A percentile compares a stretch with the other conserved stretches of the same genome.
These are phyloP conservation scores for Orientallactaga sibirica DNA, from an alignment of 2,797 vertebrate species.

Conservation along the genomic window DNA sequence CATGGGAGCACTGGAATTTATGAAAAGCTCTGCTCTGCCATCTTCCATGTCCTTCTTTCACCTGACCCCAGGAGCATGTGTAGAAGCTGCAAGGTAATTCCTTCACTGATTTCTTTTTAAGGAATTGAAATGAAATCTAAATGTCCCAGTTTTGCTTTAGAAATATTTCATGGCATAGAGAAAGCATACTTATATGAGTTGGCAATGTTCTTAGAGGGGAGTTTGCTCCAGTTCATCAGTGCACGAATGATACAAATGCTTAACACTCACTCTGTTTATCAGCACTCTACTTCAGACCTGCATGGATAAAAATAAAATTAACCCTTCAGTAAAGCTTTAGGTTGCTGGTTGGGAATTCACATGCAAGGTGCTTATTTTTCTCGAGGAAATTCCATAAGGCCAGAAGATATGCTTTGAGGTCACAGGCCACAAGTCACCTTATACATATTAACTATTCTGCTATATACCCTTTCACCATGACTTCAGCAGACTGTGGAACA, in stretches of 20 bases:
- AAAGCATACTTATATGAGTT: slow-evolving; percentile 68
- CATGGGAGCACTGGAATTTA: slow-evolving; percentile 81
- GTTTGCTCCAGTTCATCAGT: neutral
- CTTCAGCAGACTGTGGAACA: slow-evolving; percentile 82
- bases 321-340: slow-evolving; percentile 53
- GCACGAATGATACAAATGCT: slow-evolving; percentile 33
- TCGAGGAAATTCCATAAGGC: slow-evolving; percentile 82
- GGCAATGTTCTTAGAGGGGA: slow-evolving; percentile 50
- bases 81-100: slow-evolving; percentile 80
- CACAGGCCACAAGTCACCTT: slow-evolving; percentile 84
- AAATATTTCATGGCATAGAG: slow-evolving; percentile 69
- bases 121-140: slow-evolving; percentile 83
- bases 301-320: slow-evolving; percentile 75
- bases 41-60: slow-evolving; percentile 84
- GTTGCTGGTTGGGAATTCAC: slow-evolving; percentile 77
- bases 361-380: slow-evolving; percentile 79
- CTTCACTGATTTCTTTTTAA: slow-evolving; percentile 83
- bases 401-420: slow-evolving; percentile 84
- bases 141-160: slow-evolving; percentile 78
- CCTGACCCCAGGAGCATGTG: slow-evolving; percentile 77
- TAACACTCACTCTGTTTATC: slow-evolving; percentile 28
- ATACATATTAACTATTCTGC: slow-evolving; percentile 87
- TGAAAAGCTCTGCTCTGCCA: slow-evolving; percentile 70
- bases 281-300: slow-evolving; percentile 63
- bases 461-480: slow-evolving; percentile 80